Evolutionary conservation across 2,113 vertebrate species (phyloP).

Genomic region (Vombatus ursinus): DNA sequence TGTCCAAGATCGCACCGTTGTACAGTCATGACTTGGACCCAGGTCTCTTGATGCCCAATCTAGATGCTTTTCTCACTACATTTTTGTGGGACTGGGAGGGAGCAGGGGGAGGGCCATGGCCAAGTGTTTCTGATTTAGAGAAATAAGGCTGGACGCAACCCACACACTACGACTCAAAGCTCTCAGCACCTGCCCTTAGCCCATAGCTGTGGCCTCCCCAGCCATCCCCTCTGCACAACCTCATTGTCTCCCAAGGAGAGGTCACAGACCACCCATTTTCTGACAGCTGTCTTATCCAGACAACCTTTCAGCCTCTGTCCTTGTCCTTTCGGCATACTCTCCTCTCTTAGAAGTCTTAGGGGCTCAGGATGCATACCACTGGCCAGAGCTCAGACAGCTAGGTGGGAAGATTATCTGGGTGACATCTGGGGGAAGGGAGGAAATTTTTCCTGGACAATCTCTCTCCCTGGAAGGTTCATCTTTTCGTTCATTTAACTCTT

Average conservation of each 20-base stretch:
- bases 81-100: background rate
- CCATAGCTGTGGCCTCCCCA: no score
- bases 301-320: background rate
- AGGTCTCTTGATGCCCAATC: background rate
- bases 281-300: no score
- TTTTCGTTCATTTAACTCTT: background rate
- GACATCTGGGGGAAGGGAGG: background rate
- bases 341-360: background rate
- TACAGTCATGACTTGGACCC: background rate
- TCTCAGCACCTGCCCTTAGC: no score
- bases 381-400: background rate
- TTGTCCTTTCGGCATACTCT: background rate
- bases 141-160: background rate
- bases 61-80: background rate
- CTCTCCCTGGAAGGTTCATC: background rate
- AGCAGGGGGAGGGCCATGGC: background rate
- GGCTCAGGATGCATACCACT: background rate
- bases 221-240: background rate
- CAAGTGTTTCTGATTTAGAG: background rate
- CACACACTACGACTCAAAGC: background rate
- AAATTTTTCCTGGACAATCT: background rate
- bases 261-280: background rate
- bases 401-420: background rate
- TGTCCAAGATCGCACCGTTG: background rate
- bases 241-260: background rate